Base-by-base conservation (phyloP, 2,888 invertebrate genomes). In the Idaea dimidiata region DNA sequence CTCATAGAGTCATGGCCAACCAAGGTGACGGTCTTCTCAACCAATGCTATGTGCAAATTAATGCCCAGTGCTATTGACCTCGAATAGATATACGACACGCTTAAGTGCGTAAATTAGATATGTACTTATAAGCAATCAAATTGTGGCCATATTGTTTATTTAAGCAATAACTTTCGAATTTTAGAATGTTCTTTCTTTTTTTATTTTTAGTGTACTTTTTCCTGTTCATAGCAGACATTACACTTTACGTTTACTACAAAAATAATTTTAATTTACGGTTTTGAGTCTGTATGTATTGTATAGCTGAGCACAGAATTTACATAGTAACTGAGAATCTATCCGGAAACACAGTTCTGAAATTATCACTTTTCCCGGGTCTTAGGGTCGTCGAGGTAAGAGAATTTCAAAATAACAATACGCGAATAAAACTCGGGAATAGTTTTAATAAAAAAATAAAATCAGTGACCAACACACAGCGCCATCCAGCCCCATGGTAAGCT, bases 11-110 rank as follows among this genome's bases (percentile, higher is more conserved):
- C 74, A 73, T 76, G 75, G 77, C 78, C 82, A 62, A 86, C 85
- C 90, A 89, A 90, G 89, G 89, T 90, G 89, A 89, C 82, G 86
- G 85, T 73, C 87, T 75, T 65, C 62, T 54, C 68, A 65, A 56
- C 63, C 61, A 59, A 64, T 64, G 54, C 67, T 66, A 78, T 75
- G 73, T 73, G 78, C 73, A 70, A 80, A 80, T 76, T 75, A 73
- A 72, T 69, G 64, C 16, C 17, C 65, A 67, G 78, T 78, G 76
- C 70, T 77, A 78, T 72, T 82, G 83, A 82, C 79, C 81, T 75
- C 55, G 58, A 17, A 43, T 43, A 43, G 43, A 43, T 8, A 43
- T 43, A 43, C 43, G 43, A 43, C 43, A 43, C 43, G 43, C 43
- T 43, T 43, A 43, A 43, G 43, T 43, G 43, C 43, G 43, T 43